phyloP scores from a whole-genome alignment of 2,888 invertebrate genomes.

The Cordilura impudica region DNA sequence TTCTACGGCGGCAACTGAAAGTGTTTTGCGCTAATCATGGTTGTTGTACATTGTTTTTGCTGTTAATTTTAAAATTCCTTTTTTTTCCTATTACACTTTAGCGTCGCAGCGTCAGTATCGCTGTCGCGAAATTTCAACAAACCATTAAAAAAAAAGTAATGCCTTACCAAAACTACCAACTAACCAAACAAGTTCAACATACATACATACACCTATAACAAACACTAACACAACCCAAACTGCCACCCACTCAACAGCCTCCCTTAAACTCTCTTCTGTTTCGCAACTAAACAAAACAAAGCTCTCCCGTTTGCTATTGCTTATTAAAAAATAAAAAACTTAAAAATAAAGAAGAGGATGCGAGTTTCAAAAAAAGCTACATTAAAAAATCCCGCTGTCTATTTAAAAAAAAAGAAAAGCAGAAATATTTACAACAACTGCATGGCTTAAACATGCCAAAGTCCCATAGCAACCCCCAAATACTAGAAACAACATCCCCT shows the following conservation, averaged over 20 bases:
- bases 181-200: slow-evolving; percentile 45
- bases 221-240: slow-evolving; percentile 43
- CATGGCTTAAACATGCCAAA: slow-evolving; percentile 22
- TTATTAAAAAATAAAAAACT: slow-evolving; percentile 1
- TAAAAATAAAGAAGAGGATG: slow-evolving; percentile 58
- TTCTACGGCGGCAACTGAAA: slow-evolving; percentile 64
- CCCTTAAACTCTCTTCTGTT: slow-evolving; percentile 58
- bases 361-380: slow-evolving; percentile 52
- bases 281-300: slow-evolving; percentile 33
- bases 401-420: slow-evolving; percentile 48
- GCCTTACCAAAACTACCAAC: slow-evolving; percentile 60
- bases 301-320: slow-evolving; percentile 37
- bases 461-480: slow-evolving; percentile 49
- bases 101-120: slow-evolving; percentile 51
- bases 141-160: slow-evolving; percentile 60
- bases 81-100: slow-evolving; percentile 52
- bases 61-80: slow-evolving; percentile 50
- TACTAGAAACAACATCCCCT: slow-evolving; percentile 65
- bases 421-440: slow-evolving; percentile 52
- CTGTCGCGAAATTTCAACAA: slow-evolving; percentile 56
- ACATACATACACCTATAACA: background rate
- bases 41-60: slow-evolving; percentile 59
- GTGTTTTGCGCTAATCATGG: slow-evolving; percentile 64
- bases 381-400: slow-evolving; percentile 53
- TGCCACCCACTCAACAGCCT: slow-evolving; percentile 50